Base-by-base conservation (phyloP, 2,113 vertebrate species). In the Engraulis encrasicolus region DNA sequence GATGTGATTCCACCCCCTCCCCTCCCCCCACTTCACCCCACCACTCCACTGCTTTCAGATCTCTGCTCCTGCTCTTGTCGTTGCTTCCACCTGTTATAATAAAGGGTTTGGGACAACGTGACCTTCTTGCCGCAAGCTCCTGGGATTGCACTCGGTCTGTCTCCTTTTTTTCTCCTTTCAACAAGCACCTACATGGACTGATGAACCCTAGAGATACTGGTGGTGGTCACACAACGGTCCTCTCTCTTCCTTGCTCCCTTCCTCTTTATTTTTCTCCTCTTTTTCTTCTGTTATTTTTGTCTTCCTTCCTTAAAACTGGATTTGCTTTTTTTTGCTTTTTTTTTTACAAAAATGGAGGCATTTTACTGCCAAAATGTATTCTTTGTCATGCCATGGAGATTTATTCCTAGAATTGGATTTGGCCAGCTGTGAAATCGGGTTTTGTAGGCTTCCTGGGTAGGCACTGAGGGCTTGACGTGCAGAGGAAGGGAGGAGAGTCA, bases 351-450 rank as follows among this genome's bases (percentile, higher is more conserved):
- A 86, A 66, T 88, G 74, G 80, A 89, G 91, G 90, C 85, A 85
- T 85, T 90, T 88, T 85, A 78, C 87, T 88, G 87, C 89, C 86
- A 90, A 92, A 91, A 92, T 87, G 86, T 86, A 88, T 88, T 88
- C 87, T 88, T 89, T 91, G 89, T 85, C 87, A 52, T 90, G 89
- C 85, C 92, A 87, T 89, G 89, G 90, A 92, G 92, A 93, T 94
- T 93, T 91, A 88, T 83, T 86, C 83, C 50, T 88, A 91, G 89
- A 91, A 92, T 93, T 93, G 91, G 91, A 94, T 94, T 93, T 89
- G 88, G 85, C 91, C 91, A 89, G 91, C 92, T 93, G 92, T 94
- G 91, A 93, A 94, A 94, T 93, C 91, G 89, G 86, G 93, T 93
- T 93, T 89, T 93, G 92, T 92, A 87, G 90, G 91, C 89, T 87